Base-by-base conservation (phyloP, 2,797 vertebrate genomes). In the Coreius guichenoti region DNA sequence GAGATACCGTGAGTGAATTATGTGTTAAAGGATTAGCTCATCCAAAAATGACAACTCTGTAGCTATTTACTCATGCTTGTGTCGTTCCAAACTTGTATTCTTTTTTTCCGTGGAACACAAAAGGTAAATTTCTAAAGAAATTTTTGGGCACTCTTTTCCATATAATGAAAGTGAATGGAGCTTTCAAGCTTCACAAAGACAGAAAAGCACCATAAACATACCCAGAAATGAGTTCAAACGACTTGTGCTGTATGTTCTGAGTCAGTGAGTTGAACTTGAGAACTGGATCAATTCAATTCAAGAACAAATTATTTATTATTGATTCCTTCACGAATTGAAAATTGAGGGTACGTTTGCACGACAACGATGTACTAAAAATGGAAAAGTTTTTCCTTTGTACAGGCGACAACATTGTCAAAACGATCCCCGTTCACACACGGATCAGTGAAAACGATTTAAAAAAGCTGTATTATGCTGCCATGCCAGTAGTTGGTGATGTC, bases 401-500 rank as follows among this genome's bases (percentile, higher is more conserved):
- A 26, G 56, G 12, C 1, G n/a, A 58, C 11, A 14, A 13, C 12
- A 23, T 26, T 26, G 56, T 61, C 11, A n/a, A 61, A 61, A 61
- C 56, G 11, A 14, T 63, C 12, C 4, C 58, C 1, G 13, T 63
- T 61, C 23, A 61, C 4, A 61, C 4, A 58, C 0, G 5, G 23
- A 58, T 11, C 56, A 0, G 3, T 1, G 1, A n/a, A n/a, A 58
- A 56, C 3, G 1, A 0, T n/a, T n/a, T n/a, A n/a, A n/a, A n/a
- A n/a, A n/a, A n/a, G 3, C 56, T 61, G 5, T 26, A 61, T 3
- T 56, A 23, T 23, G 2, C 54, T 63, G 58, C 58, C n/a, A 14
- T 4, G 12, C 13, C 58, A 63, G n/a, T 63, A 7, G 58, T 2
- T 26, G n/a, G 12, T n/a, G 2, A 14, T 63, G 26, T 14, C 56